Conservation (phyloP, 2,113 vertebrate species). For the Gambusia affinis region DNA sequence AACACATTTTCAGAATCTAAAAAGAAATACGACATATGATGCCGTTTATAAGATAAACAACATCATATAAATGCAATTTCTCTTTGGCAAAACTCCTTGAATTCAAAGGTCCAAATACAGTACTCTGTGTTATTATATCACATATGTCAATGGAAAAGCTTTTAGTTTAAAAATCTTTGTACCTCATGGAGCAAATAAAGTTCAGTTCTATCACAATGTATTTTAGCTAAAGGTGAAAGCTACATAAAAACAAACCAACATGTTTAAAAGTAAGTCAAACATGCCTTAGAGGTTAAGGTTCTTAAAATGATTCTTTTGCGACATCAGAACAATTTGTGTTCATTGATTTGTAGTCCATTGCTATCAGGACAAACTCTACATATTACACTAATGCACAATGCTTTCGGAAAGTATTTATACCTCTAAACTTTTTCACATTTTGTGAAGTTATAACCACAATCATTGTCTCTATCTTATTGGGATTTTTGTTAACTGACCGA, state of each 20-base stretch:
- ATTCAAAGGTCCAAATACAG: background rate
- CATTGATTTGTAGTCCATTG: background rate
- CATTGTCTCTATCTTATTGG: too few species aligned
- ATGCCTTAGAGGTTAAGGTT: slow-evolving; percentile 25
- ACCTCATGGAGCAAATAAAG: background rate
- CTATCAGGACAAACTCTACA: background rate
- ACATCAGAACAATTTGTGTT: background rate
- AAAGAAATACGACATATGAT: background rate
- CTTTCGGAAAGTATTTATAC: background rate
- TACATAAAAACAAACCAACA: slow-evolving; percentile 7
- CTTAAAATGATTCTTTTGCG: slow-evolving; percentile 2
- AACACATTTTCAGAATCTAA: background rate
- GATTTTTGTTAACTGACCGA: too few species aligned
- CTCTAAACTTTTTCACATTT: too few species aligned
- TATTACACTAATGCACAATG: background rate
- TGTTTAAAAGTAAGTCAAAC: slow-evolving; percentile 7
- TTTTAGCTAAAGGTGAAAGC: slow-evolving; percentile 19
- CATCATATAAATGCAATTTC: background rate
- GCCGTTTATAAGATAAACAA: background rate
- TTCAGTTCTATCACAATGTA: background rate
- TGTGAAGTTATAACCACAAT: too few species aligned
- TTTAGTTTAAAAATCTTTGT: slow-evolving; percentile 5
- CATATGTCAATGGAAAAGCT: background rate
- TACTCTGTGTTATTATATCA: background rate
- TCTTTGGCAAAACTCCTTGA: background rate